A percentile compares a stretch with the other conserved stretches of the same genome.
Conservation (phyloP, 2,113 vertebrate genomes). For the Lipophrys pholis region DNA sequence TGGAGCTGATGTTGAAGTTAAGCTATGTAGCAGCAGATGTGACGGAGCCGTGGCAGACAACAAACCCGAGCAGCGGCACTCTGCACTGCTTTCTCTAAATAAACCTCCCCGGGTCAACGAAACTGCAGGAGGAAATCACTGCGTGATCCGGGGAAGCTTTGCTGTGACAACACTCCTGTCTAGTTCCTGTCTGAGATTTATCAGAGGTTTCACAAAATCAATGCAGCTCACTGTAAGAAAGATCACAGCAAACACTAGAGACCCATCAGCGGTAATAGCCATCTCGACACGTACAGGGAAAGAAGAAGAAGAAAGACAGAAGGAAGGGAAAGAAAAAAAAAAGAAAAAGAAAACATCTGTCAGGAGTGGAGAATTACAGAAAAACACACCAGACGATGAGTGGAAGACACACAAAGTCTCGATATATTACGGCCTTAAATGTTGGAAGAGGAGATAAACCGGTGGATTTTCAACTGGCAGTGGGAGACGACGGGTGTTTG, state of each 20-base stretch:
- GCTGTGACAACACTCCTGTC: constrained; percentile 76
- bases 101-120: constrained; percentile 70
- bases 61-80: constrained; percentile 39
- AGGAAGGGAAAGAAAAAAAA: too few relatives aligned
- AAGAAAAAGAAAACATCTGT: constrained; percentile 43
- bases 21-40: constrained; percentile 43
- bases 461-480: constrained; percentile 3
- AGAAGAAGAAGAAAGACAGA: too few relatives aligned
- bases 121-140: constrained; percentile 71
- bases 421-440: constrained; percentile 35
- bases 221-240: constrained; percentile 73
- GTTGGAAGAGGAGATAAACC: constrained; percentile 18
- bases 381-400: constrained; percentile 53
- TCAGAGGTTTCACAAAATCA: constrained; percentile 82
- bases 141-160: constrained; percentile 78
- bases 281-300: constrained; percentile 42
- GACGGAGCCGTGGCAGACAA: constrained; percentile 51
- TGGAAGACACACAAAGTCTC: constrained; percentile 33
- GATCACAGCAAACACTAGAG: constrained; percentile 79
- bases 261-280: constrained; percentile 76
- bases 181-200: constrained; percentile 78
- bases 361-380: constrained; percentile 54
- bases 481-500: constrained; percentile 21
- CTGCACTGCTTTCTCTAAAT: constrained; percentile 68
- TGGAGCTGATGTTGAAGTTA: constrained; percentile 20